phyloP scores from a whole-genome alignment of 2,888 invertebrate species.

The Drosophila macrothrix region DNA sequence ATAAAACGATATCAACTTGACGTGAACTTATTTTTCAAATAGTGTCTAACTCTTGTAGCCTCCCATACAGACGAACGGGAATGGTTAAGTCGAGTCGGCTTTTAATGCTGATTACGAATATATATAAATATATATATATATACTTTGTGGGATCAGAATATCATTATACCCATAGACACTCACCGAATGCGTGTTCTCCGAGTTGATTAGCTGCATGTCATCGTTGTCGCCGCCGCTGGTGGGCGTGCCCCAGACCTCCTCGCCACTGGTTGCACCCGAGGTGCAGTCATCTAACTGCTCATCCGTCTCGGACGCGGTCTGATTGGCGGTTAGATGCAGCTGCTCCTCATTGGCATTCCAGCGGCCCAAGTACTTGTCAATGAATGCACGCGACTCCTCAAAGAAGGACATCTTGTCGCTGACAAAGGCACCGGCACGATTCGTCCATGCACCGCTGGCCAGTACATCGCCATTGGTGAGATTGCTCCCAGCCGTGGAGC shows the following conservation, averaged over 20 bases:
- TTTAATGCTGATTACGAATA: not conserved
- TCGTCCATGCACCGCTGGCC: conserved; percentile 88
- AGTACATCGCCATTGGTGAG: conserved; percentile 66
- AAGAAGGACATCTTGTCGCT: conserved; percentile 92
- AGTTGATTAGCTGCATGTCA: conserved; percentile 89
- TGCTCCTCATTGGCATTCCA: conserved; percentile 84
- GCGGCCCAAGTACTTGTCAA: conserved; percentile 86
- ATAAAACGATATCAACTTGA: not conserved
- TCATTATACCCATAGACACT: conserved; percentile 64
- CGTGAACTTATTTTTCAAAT: not conserved
- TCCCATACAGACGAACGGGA: not conserved
- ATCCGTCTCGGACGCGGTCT: conserved; percentile 85
- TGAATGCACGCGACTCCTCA: conserved; percentile 87
- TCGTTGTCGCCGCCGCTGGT: conserved; percentile 94
- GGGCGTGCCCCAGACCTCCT: conserved; percentile 95
- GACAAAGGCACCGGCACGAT: conserved; percentile 92
- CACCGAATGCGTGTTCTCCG: conserved; percentile 89
- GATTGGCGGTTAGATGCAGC: conserved; percentile 46
- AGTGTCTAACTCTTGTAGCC: not conserved
- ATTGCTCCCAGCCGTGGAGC: conserved; percentile 24
- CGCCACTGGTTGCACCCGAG: conserved; percentile 93
- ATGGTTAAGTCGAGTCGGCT: not conserved
- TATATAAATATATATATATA: not conserved
- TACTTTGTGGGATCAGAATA: not conserved
- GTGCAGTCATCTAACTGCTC: conserved; percentile 90